These are phyloP conservation scores for Helarctos malayanus DNA, from an alignment of 2,797 vertebrate genomes.

Conservation along the genomic window DNA sequence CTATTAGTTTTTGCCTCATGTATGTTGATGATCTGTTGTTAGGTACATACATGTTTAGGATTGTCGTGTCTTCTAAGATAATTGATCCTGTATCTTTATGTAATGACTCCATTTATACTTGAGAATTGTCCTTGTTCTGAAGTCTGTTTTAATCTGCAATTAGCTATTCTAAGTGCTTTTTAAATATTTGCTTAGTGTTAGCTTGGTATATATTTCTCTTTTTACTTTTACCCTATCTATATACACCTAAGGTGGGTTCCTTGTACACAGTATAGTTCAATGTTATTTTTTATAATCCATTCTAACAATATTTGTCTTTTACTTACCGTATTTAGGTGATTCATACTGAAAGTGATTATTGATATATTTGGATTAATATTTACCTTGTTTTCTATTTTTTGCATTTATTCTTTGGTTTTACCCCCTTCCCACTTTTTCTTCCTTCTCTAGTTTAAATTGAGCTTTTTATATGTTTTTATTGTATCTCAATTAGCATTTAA, in stretches of 20 bases:
- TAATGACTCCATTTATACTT: not conserved
- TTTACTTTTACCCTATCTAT: not conserved
- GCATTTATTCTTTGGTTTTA: not conserved
- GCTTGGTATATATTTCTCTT: not conserved
- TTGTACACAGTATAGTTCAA: not conserved
- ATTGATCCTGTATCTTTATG: not conserved
- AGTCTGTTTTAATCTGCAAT: not conserved
- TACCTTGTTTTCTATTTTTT: not conserved
- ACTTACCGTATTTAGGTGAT: not conserved
- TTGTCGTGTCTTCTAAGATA: not conserved
- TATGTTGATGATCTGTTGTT: not conserved
- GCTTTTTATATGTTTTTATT: not conserved
- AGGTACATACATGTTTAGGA: not conserved
- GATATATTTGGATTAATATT: not conserved
- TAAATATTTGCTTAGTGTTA: not conserved
- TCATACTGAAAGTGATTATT: not conserved
- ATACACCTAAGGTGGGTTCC: not conserved
- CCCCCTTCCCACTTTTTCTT: too few relatives aligned
- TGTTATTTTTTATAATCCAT: not conserved
- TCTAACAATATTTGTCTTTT: not conserved
- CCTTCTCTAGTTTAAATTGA: not conserved
- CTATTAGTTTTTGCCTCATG: not conserved
- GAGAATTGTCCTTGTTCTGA: not conserved
- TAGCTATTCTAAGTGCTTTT: not conserved
- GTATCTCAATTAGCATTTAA: not conserved